Conservation (phyloP, 1,140 invertebrate species). For the Portunus trituberculatus region DNA sequence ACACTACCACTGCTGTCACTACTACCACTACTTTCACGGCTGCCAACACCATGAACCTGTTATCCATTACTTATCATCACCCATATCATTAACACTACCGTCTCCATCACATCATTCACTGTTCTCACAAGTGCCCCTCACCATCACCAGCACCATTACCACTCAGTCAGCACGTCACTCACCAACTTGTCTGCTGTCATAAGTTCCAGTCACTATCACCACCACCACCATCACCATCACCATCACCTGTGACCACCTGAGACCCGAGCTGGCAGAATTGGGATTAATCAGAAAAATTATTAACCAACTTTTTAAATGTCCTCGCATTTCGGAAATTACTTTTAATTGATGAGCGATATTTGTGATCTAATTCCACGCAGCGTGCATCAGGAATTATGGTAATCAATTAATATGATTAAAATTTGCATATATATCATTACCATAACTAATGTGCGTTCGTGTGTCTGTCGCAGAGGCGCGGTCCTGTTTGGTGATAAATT, state of each 20-base stretch:
- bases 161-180: not conserved
- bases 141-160: constrained; percentile 4
- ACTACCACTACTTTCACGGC: not conserved
- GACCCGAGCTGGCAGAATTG: not conserved
- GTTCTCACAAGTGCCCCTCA: not conserved
- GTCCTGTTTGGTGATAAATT: constrained; percentile 22
- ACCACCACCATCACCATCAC: not conserved
- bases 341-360: constrained; percentile 48
- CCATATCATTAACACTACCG: not conserved
- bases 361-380: constrained; percentile 59
- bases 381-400: constrained; percentile 57
- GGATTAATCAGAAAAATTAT: constrained; percentile 24
- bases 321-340: constrained; percentile 34
- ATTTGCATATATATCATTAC: constrained; percentile 63
- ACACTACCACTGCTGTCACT: not conserved
- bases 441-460: constrained; percentile 46
- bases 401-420: constrained; percentile 59
- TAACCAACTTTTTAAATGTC: constrained; percentile 24
- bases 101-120: not conserved
- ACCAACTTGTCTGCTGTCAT: not conserved
- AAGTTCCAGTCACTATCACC: not conserved
- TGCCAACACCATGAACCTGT: not conserved
- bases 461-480: constrained; percentile 23
- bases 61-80: not conserved
- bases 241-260: not conserved